Percentiles rank a stretch among this genome's conserved stretches.
Evolutionary conservation across 2,888 invertebrate genomes (phyloP).

Genomic region (Drosophila hamatofila): DNA sequence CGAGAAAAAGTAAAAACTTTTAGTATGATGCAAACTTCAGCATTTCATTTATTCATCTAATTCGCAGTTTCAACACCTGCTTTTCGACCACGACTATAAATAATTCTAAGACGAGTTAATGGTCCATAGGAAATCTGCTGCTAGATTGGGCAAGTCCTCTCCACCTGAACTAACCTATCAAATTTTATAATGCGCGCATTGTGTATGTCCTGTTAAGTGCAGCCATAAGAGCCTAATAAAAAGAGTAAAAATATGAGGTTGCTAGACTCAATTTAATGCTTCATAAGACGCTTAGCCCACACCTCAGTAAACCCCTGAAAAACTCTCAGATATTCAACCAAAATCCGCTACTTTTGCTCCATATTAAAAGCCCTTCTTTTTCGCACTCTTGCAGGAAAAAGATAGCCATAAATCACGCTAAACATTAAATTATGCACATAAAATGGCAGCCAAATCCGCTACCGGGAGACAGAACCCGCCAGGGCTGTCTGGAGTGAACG

Average conservation of each 20-base stretch:
- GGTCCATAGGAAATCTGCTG: not conserved
- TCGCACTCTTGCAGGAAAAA: not conserved
- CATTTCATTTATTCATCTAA: not conserved
- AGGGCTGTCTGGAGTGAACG: conserved; percentile 15
- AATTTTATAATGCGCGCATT: conserved; percentile 2
- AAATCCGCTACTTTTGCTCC: conserved; percentile 42
- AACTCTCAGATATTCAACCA: conserved; percentile 34
- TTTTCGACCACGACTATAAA: not conserved
- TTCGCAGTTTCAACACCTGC: not conserved
- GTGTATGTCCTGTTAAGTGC: not conserved
- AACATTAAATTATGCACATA: conserved; percentile 74
- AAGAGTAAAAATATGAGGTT: not conserved
- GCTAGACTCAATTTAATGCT: conserved; percentile 14
- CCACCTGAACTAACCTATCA: not conserved
- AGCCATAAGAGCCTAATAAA: conserved; percentile 5
- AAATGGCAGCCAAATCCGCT: conserved; percentile 60
- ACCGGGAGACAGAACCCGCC: conserved; percentile 33
- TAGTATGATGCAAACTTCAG: too few species aligned
- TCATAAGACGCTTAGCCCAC: not conserved
- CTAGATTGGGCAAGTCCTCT: not conserved
- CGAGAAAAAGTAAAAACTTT: too few species aligned
- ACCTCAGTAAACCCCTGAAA: conserved; percentile 6
- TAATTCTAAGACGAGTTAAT: not conserved
- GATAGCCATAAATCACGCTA: conserved; percentile 67
- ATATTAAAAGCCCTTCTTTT: conserved; percentile 50